These are phyloP conservation scores for Spicauda simplicius DNA, from an alignment of 2,888 invertebrate species.

Conservation along the genomic window DNA sequence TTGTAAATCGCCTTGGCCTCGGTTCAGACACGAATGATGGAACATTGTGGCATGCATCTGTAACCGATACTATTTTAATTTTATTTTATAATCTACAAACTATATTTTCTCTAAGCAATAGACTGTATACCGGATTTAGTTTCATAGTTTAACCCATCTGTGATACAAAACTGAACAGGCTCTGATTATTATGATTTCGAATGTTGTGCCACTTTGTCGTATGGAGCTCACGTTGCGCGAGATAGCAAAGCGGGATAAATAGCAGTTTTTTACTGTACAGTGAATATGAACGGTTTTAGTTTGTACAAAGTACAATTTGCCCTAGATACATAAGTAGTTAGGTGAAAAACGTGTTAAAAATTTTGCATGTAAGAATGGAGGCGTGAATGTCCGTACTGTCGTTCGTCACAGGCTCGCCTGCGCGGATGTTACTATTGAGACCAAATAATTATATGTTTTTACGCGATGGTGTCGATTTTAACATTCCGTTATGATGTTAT, in stretches of 20 bases:
- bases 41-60: conserved; percentile 73
- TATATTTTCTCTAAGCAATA: conserved; percentile 55
- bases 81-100: conserved; percentile 56
- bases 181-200: conserved; percentile 54
- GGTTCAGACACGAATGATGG: conserved; percentile 71
- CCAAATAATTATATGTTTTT: conserved; percentile 84
- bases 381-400: conserved; percentile 73
- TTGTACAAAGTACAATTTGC: conserved; percentile 85
- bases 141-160: conserved; percentile 75
- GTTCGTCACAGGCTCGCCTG: conserved; percentile 69
- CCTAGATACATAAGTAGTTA: conserved; percentile 84
- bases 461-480: conserved; percentile 83
- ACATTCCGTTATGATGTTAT: conserved; percentile 75
- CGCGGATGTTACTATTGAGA: conserved; percentile 82
- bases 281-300: conserved; percentile 70
- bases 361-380: conserved; percentile 71
- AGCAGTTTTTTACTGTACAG: conserved; percentile 70
- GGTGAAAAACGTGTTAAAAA: conserved; percentile 77
- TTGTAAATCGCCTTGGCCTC: conserved; percentile 81
- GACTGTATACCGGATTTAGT: conserved; percentile 62
- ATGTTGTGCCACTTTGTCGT: conserved; percentile 74
- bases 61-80: conserved; percentile 24
- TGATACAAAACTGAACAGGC: conserved; percentile 79
- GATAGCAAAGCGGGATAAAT: conserved; percentile 58
- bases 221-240: conserved; percentile 53